Evolutionary conservation across 2,797 vertebrate genomes (phyloP).

Genomic region (Enteromius fasciolatus): DNA sequence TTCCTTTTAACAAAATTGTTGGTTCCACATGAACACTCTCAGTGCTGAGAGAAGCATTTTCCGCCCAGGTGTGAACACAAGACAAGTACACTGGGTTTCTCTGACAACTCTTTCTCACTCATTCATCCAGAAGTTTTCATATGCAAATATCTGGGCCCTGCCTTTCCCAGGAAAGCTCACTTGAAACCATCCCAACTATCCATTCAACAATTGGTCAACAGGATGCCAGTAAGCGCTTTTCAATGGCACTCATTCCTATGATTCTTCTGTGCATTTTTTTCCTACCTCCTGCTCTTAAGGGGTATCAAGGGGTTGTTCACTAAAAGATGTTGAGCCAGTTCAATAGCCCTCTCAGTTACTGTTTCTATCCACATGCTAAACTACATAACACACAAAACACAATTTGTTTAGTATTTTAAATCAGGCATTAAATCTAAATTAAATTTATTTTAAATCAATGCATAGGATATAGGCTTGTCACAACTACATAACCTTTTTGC

Average conservation of each 20-base stretch:
- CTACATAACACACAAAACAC: neutral
- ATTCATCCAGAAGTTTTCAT: slow-evolving; percentile 10
- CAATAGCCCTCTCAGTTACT: neutral
- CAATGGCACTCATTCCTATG: neutral
- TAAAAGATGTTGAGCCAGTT: neutral
- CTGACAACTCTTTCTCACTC: slow-evolving; percentile 9
- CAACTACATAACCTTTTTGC: neutral
- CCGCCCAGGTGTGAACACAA: slow-evolving; percentile 41
- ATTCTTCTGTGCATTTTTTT: neutral
- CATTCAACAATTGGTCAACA: slow-evolving; percentile 11
- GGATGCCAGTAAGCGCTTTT: slow-evolving; percentile 7
- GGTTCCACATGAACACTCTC: neutral
- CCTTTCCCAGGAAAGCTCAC: slow-evolving; percentile 3
- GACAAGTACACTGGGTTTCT: neutral
- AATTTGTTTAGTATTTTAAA: neutral
- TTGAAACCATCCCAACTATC: slow-evolving; percentile 19
- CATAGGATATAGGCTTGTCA: neutral
- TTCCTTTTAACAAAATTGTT: neutral
- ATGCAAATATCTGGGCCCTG: slow-evolving; percentile 19
- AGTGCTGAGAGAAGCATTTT: slow-evolving; percentile 26
- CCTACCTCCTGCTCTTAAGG: neutral
- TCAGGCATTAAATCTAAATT: too few species aligned
- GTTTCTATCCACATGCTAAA: neutral
- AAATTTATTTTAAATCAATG: too few species aligned
- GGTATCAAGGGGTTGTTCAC: neutral